Evolutionary conservation across 2,888 invertebrate genomes (phyloP).

Genomic region (Netelia inedita): DNA sequence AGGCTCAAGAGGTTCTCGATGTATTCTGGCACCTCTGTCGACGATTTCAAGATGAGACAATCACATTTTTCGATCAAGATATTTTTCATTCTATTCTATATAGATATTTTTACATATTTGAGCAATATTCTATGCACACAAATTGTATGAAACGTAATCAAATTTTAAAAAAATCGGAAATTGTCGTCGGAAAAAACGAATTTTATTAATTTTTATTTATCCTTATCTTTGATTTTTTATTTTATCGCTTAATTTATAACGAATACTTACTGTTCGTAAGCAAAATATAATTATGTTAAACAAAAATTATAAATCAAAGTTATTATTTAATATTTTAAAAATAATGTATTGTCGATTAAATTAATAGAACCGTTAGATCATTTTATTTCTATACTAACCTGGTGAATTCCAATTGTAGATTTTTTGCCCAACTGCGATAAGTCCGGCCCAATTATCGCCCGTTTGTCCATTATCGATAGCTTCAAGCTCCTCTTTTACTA

Average conservation of each 20-base stretch:
- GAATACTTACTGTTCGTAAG: no score
- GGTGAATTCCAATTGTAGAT: slow-evolving; percentile 93
- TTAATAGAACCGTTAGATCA: not conserved
- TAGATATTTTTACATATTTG: not conserved
- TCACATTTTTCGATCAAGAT: slow-evolving; percentile 70
- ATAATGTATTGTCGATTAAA: slow-evolving; percentile 16
- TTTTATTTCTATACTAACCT: slow-evolving; percentile 86
- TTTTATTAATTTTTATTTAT: not conserved
- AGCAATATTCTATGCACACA: no score
- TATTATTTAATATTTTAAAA: not conserved
- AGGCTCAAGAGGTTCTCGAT: slow-evolving; percentile 89
- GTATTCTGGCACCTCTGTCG: slow-evolving; percentile 89
- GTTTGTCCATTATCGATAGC: slow-evolving; percentile 87
- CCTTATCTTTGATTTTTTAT: slow-evolving; percentile 31
- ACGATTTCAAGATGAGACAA: slow-evolving; percentile 90
- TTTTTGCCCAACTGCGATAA: slow-evolving; percentile 89
- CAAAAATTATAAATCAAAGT: slow-evolving; percentile 14
- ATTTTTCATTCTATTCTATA: not conserved
- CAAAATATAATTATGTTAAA: no score
- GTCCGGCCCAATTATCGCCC: slow-evolving; percentile 71
- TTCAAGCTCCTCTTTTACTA: slow-evolving; percentile 91
- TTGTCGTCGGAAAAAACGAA: not conserved
- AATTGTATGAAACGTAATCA: no score
- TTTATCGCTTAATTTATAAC: not conserved
- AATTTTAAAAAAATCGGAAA: no score